Evolutionary conservation across 2,888 invertebrate genomes (phyloP).

Genomic region (Protula sp.): DNA sequence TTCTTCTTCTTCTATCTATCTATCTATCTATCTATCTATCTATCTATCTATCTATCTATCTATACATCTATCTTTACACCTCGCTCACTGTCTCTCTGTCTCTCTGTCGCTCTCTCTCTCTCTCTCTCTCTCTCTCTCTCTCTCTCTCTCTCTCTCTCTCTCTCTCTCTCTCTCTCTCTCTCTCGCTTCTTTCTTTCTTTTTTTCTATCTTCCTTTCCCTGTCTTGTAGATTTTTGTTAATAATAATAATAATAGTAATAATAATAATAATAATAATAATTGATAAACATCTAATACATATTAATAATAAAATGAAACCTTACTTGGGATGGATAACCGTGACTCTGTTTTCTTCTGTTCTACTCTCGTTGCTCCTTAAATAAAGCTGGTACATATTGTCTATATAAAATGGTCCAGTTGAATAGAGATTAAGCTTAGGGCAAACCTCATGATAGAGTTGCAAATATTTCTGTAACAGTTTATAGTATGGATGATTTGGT

Average conservation of each 20-base stretch:
- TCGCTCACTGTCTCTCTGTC: background rate
- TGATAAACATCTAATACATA: too few relatives aligned
- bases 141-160: background rate
- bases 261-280: too few relatives aligned
- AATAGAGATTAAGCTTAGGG: too few relatives aligned
- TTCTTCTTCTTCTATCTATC: background rate
- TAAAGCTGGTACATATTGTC: background rate
- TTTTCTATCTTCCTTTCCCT: background rate
- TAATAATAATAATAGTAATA: too few relatives aligned
- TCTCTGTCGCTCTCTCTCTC: background rate
- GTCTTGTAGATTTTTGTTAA: too few relatives aligned
- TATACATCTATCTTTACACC: too few relatives aligned
- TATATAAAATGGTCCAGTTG: background rate
- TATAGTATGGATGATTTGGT: conserved; percentile 5
- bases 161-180: background rate
- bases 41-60: too few relatives aligned
- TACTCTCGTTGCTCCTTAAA: background rate
- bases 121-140: background rate
- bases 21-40: conserved; percentile 2
- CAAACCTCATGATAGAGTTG: background rate
- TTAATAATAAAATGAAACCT: too few relatives aligned
- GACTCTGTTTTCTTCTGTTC: background rate
- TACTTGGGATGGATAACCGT: background rate
- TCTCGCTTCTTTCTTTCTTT: too few relatives aligned
- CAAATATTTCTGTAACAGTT: background rate